phyloP scores from a whole-genome alignment of 2,797 vertebrate species.

The Vespertilio murinus region DNA sequence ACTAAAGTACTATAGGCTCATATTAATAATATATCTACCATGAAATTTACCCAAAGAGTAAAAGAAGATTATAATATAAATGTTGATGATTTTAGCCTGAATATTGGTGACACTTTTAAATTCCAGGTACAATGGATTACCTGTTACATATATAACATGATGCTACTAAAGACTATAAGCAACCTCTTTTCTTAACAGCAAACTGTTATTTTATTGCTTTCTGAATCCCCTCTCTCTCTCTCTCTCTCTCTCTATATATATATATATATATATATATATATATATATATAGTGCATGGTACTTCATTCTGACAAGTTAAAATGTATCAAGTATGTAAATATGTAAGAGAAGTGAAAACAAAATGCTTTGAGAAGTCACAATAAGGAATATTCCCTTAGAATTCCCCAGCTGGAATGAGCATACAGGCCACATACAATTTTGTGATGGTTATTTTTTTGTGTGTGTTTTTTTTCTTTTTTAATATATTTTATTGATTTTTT shows the following conservation, averaged over 20 bases:
- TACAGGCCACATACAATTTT: neutral
- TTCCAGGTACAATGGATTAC: neutral
- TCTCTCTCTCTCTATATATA: no score
- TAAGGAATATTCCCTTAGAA: neutral
- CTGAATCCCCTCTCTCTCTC: no score
- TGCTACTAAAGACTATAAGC: neutral
- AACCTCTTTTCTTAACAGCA: neutral
- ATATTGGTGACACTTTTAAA: neutral
- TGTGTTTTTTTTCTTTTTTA: no score
- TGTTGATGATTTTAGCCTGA: neutral
- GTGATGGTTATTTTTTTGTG: neutral
- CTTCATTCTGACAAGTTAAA: neutral
- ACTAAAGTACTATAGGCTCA: neutral
- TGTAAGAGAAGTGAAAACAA: neutral
- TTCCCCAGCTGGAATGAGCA: neutral
- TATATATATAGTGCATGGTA: no score
- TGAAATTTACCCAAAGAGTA: neutral
- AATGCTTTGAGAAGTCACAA: neutral
- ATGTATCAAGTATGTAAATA: neutral
- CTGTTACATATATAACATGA: neutral
- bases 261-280: no score
- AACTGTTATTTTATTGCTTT: neutral
- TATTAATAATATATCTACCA: neutral
- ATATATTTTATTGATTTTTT: no score
- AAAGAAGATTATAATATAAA: neutral